Base-by-base conservation (phyloP, 2,888 invertebrate genomes). In the Drosophila monieri region DNA sequence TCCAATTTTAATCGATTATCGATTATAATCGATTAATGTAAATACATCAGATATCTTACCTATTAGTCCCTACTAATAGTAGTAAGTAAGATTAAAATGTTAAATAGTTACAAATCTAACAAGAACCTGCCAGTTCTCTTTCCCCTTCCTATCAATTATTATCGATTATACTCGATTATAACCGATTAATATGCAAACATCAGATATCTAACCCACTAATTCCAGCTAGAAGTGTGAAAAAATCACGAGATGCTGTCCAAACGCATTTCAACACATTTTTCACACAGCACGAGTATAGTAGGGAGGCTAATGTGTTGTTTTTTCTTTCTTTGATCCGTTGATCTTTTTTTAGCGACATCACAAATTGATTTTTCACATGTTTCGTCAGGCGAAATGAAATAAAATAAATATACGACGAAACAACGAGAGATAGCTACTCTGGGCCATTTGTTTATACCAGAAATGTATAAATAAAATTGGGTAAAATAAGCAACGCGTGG, bases 361-460 rank as follows among this genome's bases (percentile, higher is more conserved):
- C 58, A 78, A 75, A 85, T 81, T 80, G 57, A 71, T 62, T 81
- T 80, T 71, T 76, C 73, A 67, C 70, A 78, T 81, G 79, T 80
- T 80, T 85, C 69, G 78, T 73, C 77, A 79, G 70, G 44, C 49
- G 14, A 62, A 54, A 68, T 49, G 44, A 48, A 71, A 60, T 47
- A 30, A 61, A 64, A 27, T 27, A 27, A 27, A 27, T 8, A 27
- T 8, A 27, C 6, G 27, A 5, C 8, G 27, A 27, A 51, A 43
- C 39, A 51, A 48, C 27, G 15, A 55, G 12, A 52, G 27, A n/a
- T 27, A 46, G 32, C 9, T 18, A 59, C 25, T n/a, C 39, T 57
- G 53, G 15, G 68, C 43, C 58, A 62, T 68, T 78, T 85, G 85
- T 78, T 85, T 80, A 80, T 56, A 54, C 57, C 32, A 48, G 21